A percentile compares a stretch with the other conserved stretches of the same genome.
Evolutionary conservation across 2,113 vertebrate species (phyloP).

Genomic region (Pipa parva): DNA sequence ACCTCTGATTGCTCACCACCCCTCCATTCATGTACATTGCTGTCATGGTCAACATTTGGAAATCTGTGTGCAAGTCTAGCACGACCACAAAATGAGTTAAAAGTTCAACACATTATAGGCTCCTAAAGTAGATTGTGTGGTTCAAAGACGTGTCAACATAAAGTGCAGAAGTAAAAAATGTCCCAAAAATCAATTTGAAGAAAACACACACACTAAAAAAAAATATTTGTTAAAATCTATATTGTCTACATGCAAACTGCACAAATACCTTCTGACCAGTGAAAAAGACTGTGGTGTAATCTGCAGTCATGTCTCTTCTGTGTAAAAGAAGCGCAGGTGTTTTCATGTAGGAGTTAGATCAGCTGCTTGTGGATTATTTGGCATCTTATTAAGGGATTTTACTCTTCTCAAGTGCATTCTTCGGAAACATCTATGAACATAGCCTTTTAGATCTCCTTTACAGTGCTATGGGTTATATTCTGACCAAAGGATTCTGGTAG

Average conservation of each 20-base stretch:
- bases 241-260: too few relatives aligned
- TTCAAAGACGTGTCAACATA: constrained; percentile 13
- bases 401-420: constrained; percentile 48
- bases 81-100: constrained; percentile 5
- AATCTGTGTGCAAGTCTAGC: constrained; percentile 53
- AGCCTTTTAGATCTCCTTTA: neutral
- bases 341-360: constrained; percentile 14
- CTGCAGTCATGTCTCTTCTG: constrained; percentile 4
- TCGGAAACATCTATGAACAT: constrained; percentile 13
- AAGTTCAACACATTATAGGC: neutral
- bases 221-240: too few relatives aligned
- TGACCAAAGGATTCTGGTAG: neutral
- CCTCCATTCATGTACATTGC: constrained; percentile 69
- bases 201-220: too few relatives aligned
- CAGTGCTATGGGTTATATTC: constrained; percentile 4
- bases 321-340: constrained; percentile 37
- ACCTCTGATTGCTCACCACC: constrained; percentile 55
- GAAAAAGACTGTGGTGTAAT: neutral
- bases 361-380: constrained; percentile 37
- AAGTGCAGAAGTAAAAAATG: constrained; percentile 16
- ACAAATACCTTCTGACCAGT: neutral
- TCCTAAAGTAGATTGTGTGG: neutral
- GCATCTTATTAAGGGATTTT: constrained; percentile 29
- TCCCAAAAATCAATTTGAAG: neutral
- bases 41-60: constrained; percentile 78